These are phyloP conservation scores for Thamnaconus septentrionalis DNA, from an alignment of 2,113 vertebrate species.

Conservation along the genomic window DNA sequence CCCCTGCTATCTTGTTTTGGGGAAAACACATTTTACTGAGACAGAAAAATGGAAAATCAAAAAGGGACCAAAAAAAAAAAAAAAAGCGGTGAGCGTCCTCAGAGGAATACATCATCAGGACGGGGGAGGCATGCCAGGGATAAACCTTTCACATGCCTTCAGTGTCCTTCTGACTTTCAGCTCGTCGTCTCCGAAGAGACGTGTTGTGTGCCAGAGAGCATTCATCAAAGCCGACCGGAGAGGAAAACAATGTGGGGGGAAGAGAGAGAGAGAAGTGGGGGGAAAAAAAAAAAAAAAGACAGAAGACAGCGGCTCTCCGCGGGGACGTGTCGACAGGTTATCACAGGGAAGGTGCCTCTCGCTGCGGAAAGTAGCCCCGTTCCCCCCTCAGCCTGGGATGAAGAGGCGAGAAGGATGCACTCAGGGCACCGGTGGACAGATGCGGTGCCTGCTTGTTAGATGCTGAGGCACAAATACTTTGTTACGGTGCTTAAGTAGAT, in stretches of 20 bases:
- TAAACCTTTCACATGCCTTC: slow-evolving; percentile 75
- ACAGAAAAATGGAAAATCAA: neutral
- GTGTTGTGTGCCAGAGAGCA: slow-evolving; percentile 70
- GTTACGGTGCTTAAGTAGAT: too few species aligned
- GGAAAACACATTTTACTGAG: slow-evolving; percentile 30
- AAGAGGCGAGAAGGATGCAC: slow-evolving; percentile 23
- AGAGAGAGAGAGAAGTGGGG: too few species aligned
- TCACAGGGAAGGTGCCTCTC: slow-evolving; percentile 70
- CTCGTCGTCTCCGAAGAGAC: slow-evolving; percentile 73
- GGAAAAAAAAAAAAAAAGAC: too few species aligned
- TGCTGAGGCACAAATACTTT: neutral
- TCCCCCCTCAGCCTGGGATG: slow-evolving; percentile 8
- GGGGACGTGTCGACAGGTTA: slow-evolving; percentile 71
- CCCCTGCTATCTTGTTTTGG: neutral
- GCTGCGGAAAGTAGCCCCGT: slow-evolving; percentile 32
- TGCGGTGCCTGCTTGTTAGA: slow-evolving; percentile 23
- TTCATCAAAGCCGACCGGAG: slow-evolving; percentile 77
- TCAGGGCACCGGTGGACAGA: slow-evolving; percentile 25
- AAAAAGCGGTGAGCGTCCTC: slow-evolving; percentile 58
- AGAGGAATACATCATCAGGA: slow-evolving; percentile 65
- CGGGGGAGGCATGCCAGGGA: slow-evolving; percentile 56
- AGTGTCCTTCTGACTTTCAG: slow-evolving; percentile 77
- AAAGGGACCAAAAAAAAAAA: slow-evolving; percentile 22
- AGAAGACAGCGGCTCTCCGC: slow-evolving; percentile 37
- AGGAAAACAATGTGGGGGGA: slow-evolving; percentile 64